Evolutionary conservation across 2,888 invertebrate genomes (phyloP).

Genomic region (Epiblema foenella): DNA sequence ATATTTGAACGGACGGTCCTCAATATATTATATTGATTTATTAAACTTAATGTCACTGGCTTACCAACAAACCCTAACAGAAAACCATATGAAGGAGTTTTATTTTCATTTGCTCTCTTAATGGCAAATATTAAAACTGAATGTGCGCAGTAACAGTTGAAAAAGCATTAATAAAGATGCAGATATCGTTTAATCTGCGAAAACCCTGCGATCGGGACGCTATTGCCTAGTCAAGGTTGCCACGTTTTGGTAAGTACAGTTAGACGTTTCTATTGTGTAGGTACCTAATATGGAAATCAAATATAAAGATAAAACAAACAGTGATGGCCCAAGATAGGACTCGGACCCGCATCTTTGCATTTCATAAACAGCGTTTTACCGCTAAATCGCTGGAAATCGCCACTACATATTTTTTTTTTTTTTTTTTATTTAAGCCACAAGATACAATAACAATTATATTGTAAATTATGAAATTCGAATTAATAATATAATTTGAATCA

Average conservation of each 20-base stretch:
- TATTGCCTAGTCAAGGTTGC: conserved; percentile 26
- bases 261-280: no score
- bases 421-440: no score
- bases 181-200: conserved; percentile 38
- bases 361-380: no score
- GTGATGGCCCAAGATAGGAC: neutral
- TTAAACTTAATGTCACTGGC: neutral
- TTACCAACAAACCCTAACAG: conserved; percentile 9
- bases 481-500: no score
- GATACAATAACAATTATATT: no score
- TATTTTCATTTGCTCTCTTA: conserved; percentile 17
- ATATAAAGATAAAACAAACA: neutral
- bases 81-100: neutral
- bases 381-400: no score
- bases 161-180: conserved; percentile 43
- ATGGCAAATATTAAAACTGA: conserved; percentile 30
- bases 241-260: neutral
- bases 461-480: no score
- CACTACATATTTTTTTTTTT: no score
- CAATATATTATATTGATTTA: neutral
- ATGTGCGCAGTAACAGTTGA: conserved; percentile 38
- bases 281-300: no score
- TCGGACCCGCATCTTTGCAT: neutral
- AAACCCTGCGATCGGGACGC: conserved; percentile 6
- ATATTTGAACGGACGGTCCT: neutral